Percentiles rank a stretch among this genome's conserved stretches.
Evolutionary conservation across 2,113 vertebrate genomes (phyloP).

Genomic region (Ptilorrhoa leucosticta): DNA sequence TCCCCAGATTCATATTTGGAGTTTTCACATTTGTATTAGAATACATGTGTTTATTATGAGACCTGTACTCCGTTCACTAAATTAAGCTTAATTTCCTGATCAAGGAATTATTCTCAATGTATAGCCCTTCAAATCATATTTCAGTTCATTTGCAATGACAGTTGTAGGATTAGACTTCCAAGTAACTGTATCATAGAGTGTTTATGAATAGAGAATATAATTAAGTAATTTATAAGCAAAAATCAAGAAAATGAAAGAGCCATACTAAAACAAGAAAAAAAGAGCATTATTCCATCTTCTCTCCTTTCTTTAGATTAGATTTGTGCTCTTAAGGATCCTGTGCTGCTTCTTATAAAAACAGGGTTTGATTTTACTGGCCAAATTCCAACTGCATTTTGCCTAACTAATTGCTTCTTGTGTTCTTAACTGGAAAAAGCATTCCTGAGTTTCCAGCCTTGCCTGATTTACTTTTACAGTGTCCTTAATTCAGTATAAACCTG

Average conservation of each 20-base stretch:
- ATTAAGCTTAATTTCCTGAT: neutral
- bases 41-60: neutral
- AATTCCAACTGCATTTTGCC: constrained; percentile 28
- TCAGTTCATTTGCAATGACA: neutral
- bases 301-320: neutral
- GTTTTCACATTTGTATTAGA: neutral
- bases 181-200: neutral
- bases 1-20: neutral
- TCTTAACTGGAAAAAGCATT: constrained; percentile 22
- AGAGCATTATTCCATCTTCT: neutral
- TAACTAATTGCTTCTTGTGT: constrained; percentile 27
- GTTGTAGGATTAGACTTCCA: neutral
- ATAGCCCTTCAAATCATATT: neutral
- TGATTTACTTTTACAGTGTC: neutral
- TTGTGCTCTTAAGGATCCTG: neutral
- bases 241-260: neutral
- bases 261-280: neutral
- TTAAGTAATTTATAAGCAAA: constrained; percentile 38
- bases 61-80: neutral
- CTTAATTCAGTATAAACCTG: neutral
- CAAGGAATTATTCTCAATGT: neutral
- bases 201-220: constrained; percentile 1
- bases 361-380: neutral
- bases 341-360: neutral
- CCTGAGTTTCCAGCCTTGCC: neutral